A percentile compares a stretch with the other conserved stretches of the same genome.
Evolutionary conservation across 2,888 invertebrate species (phyloP).

Genomic region (Mactromeris polynyma): DNA sequence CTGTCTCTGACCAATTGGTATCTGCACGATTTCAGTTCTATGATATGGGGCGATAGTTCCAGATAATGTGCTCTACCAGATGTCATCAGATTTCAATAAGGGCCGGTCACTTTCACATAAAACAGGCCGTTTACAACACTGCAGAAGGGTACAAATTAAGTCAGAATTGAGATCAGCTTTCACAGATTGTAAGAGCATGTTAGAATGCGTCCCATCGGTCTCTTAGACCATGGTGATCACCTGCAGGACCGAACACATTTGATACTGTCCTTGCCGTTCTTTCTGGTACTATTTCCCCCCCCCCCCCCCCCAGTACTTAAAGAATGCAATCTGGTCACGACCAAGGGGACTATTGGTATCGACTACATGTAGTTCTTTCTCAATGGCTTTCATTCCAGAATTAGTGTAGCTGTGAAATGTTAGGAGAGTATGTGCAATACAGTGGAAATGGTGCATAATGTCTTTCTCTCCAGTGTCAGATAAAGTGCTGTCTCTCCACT

Average conservation of each 20-base stretch:
- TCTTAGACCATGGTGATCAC: constrained; percentile 54
- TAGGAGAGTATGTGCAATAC: constrained; percentile 66
- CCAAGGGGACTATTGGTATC: constrained; percentile 50
- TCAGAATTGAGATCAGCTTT: constrained; percentile 40
- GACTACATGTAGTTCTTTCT: constrained; percentile 21
- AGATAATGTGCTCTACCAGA: constrained; percentile 49
- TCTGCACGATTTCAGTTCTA: constrained; percentile 16
- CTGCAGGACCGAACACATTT: constrained; percentile 58
- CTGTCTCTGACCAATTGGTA: background rate
- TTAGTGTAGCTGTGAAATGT: constrained; percentile 52
- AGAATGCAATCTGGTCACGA: constrained; percentile 43
- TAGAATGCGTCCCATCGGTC: constrained; percentile 60
- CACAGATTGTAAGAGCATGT: constrained; percentile 30
- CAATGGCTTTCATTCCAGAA: constrained; percentile 28
- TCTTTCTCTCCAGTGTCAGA: background rate
- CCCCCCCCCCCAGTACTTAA: constrained; percentile 56
- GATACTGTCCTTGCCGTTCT: constrained; percentile 49
- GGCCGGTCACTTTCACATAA: constrained; percentile 64
- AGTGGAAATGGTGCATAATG: constrained; percentile 43
- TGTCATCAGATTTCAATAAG: constrained; percentile 63
- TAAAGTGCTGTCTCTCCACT: constrained; percentile 32
- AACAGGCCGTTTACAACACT: constrained; percentile 60
- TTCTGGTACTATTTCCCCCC: constrained; percentile 51
- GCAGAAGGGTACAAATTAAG: constrained; percentile 47
- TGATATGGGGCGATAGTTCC: constrained; percentile 29